Conservation (phyloP, 1,140 invertebrate genomes). For the Drosophila azteca region DNA sequence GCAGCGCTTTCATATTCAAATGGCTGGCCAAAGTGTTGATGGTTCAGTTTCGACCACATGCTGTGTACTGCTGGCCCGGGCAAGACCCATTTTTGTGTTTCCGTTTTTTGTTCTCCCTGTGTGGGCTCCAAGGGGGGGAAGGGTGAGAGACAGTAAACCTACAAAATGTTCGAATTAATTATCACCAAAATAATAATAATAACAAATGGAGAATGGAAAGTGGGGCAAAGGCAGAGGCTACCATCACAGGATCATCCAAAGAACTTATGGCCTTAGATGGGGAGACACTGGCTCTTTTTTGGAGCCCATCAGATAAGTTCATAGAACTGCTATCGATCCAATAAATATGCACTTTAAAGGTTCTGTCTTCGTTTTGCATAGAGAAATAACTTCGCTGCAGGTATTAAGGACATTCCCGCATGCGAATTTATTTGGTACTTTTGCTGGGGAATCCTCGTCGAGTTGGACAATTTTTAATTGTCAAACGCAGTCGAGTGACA, state of each 20-base stretch:
- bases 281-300: too few species aligned
- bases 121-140: not conserved
- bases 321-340: not conserved
- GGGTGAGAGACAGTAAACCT: not conserved
- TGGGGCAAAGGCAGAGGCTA: too few species aligned
- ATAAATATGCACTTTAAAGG: too few species aligned
- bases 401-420: too few species aligned
- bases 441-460: conserved; percentile 26
- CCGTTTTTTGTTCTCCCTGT: conserved; percentile 1
- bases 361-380: too few species aligned
- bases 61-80: conserved; percentile 8
- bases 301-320: too few species aligned
- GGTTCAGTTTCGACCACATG: conserved; percentile 34
- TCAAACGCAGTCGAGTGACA: conserved; percentile 76
- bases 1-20: conserved; percentile 10
- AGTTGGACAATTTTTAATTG: conserved; percentile 73
- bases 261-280: too few species aligned
- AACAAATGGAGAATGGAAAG: not conserved
- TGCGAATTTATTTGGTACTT: not conserved
- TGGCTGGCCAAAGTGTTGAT: conserved; percentile 45
- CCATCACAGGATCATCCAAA: too few species aligned
- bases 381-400: too few species aligned
- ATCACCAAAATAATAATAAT: too few species aligned
- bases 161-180: too few species aligned
- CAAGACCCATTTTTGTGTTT: conserved; percentile 13